Evolutionary conservation across 2,797 vertebrate species (phyloP).

Genomic region (Phrynocephalus vlangalii): DNA sequence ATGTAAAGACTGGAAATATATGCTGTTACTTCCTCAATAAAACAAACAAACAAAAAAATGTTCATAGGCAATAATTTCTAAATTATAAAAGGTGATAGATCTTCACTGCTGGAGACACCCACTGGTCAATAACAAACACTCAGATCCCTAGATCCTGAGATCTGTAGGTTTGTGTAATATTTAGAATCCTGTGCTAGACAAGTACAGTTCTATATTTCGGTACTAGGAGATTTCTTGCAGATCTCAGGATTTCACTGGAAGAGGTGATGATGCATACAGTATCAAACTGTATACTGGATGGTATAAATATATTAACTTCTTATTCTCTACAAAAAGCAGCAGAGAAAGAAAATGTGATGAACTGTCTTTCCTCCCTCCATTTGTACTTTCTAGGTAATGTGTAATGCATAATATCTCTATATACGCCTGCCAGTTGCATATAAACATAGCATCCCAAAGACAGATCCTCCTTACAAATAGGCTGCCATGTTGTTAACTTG

Average conservation of each 20-base stretch:
- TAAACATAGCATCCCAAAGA: neutral
- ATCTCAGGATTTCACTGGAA: too few species aligned
- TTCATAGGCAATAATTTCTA: neutral
- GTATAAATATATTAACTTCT: too few species aligned
- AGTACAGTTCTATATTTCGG: too few species aligned
- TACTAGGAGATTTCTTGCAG: too few species aligned
- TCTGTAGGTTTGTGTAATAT: too few species aligned
- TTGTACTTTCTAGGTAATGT: neutral
- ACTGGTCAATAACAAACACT: neutral
- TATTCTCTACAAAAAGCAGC: neutral
- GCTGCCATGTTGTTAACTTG: neutral
- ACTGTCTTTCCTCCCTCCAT: neutral
- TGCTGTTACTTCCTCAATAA: too few species aligned
- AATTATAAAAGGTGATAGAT: neutral
- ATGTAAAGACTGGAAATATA: too few species aligned
- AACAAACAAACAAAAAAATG: too few species aligned
- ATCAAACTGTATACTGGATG: too few species aligned
- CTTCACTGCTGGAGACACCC: neutral
- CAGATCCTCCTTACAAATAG: neutral
- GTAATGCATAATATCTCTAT: neutral
- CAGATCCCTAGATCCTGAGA: neutral
- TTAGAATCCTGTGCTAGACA: too few species aligned
- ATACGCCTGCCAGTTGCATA: neutral
- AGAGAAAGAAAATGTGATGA: neutral
- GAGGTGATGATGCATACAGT: too few species aligned